Base-by-base conservation (phyloP, 2,888 invertebrate genomes). In the Philereme transversata region DNA sequence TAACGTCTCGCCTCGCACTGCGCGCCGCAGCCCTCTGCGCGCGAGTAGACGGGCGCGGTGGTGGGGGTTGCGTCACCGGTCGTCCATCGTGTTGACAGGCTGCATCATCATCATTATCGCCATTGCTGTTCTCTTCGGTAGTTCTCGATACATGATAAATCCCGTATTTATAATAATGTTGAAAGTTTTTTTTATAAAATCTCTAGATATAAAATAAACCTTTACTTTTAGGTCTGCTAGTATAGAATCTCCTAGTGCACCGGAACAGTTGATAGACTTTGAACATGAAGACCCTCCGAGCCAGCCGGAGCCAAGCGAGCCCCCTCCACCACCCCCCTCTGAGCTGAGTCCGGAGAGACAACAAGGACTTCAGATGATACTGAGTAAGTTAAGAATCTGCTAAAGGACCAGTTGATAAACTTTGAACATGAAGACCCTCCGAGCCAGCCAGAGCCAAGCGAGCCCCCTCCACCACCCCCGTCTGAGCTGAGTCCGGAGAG, bases 351-450 rank as follows among this genome's bases (percentile, higher is more conserved):
- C 83, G 0, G 82, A 79, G 22, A 84, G 74, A 34, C 75, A 79
- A 38, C 70, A 77, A 44, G 90, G 89, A 33, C 60, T 91, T 50
- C 81, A 83, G 60, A 47, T 78, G 7, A 91, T 91, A 67, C 71
- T 89, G 56, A 84, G 91, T 91, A 68, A 84, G 88, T 4, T 11
- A 22, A 11, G n/a, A n/a, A n/a, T 6, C 45, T 6, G 48, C 49
- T 38, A 57, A 53, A 9, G 41, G 69, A 73, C 40, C 69, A 71
- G 0, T 68, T 77, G 11, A 76, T 78, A 50, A 67, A 79, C 47
- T 51, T 78, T 0, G 76, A 71, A 2, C 73, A 74, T 4, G 66
- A 73, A 5, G 72, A 70, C 2, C 71, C 66, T 0, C 66, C 78
- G 9, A 78, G 81, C 43, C 68, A 71, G 1, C 81, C 83, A 1